Evolutionary conservation across 2,888 invertebrate genomes (phyloP).

Genomic region (Meteorus cinctellus): DNA sequence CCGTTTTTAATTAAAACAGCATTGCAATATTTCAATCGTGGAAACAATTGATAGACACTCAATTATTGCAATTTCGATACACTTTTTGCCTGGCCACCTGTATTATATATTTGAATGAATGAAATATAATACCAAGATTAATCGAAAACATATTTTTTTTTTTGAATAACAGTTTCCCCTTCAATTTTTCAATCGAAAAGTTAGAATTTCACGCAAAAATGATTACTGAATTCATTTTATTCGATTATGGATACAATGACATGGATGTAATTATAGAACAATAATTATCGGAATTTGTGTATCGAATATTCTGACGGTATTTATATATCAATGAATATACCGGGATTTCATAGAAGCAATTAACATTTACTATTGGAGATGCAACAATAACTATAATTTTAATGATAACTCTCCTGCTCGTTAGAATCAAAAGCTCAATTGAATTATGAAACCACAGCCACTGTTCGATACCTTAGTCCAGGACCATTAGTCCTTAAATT

Average conservation of each 20-base stretch:
- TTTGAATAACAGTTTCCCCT: too few species aligned
- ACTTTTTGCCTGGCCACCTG: too few species aligned
- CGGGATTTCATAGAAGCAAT: constrained; percentile 16
- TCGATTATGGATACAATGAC: neutral
- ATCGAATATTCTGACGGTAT: neutral
- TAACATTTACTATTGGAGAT: neutral
- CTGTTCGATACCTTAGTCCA: constrained; percentile 1
- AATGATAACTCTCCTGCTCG: constrained; percentile 39
- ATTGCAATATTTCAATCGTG: neutral
- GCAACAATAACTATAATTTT: constrained; percentile 34
- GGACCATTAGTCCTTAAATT: constrained; percentile 1
- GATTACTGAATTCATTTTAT: too few species aligned
- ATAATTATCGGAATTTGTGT: neutral
- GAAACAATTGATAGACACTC: neutral
- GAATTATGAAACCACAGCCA: constrained; percentile 34
- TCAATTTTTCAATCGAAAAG: too few species aligned
- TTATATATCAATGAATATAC: neutral
- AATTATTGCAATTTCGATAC: too few species aligned
- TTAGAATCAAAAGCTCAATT: constrained; percentile 39
- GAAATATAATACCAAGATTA: too few species aligned
- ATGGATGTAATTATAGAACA: neutral
- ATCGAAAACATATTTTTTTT: too few species aligned
- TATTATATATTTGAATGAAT: too few species aligned
- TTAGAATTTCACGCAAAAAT: too few species aligned
- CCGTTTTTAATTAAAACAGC: neutral